A percentile compares a stretch with the other conserved stretches of the same genome.
These are phyloP conservation scores for Tridacna crocea DNA, from an alignment of 2,888 invertebrate genomes.

Conservation along the genomic window DNA sequence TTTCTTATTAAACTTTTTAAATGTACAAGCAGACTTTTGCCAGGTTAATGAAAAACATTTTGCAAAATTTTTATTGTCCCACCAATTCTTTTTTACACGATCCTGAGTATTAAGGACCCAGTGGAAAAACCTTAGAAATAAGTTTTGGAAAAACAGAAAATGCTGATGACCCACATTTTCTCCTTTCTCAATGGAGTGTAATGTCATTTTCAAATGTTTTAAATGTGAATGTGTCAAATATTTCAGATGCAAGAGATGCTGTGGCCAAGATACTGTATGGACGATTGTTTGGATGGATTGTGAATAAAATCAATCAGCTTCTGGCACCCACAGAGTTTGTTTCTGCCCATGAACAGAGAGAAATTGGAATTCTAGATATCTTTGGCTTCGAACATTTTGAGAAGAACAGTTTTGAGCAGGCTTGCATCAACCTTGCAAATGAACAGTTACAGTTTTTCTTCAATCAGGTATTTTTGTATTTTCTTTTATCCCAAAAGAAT, in stretches of 20 bases:
- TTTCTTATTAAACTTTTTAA: not conserved
- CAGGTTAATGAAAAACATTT: no score
- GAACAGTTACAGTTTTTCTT: constrained; percentile 84
- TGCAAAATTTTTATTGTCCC: no score
- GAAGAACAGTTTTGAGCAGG: constrained; percentile 83
- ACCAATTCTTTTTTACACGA: no score
- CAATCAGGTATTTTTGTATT: constrained; percentile 73
- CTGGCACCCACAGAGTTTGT: constrained; percentile 78
- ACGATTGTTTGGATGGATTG: constrained; percentile 85
- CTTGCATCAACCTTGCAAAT: constrained; percentile 83
- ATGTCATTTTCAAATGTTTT: no score
- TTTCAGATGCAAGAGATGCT: constrained; percentile 83
- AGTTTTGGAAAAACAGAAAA: not conserved
- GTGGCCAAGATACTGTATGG: constrained; percentile 85
- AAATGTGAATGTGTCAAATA: no score
- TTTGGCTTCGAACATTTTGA: constrained; percentile 84
- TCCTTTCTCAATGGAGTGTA: no score
- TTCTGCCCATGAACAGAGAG: constrained; percentile 44
- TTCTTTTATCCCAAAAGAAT: not conserved
- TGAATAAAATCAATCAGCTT: constrained; percentile 85
- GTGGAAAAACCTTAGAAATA: not conserved
- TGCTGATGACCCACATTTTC: not conserved
- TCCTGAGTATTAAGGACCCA: no score
- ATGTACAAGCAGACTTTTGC: no score
- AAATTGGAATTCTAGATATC: constrained; percentile 81